Evolutionary conservation across 2,113 vertebrate genomes (phyloP), one percentile per base, ranked within the genome.

Genomic region (Pteropus alecto): DNA sequence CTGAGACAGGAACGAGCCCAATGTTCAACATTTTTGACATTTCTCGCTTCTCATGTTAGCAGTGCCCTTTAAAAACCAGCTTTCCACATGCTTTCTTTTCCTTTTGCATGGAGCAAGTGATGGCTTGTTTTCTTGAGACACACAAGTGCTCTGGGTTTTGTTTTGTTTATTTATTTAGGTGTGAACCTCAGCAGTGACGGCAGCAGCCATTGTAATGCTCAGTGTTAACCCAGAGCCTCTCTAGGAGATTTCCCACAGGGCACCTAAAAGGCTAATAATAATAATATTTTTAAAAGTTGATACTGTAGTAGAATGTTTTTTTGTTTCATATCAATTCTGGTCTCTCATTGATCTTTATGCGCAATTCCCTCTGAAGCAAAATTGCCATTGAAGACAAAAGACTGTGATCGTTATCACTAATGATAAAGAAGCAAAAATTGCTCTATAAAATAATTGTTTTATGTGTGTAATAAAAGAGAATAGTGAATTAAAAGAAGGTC

Each of bases 351-450:
- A 98, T 97, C 82, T 90, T 74, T 90, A 41, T 38, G 18, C 46
- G 33, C 46, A 84, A 73, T 79, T 97, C 79, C 67, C 87, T 98
- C 96, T 97, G 97, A 97, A 97, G 94, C 46, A 43, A 95, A 94
- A 81, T 70, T 91, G 35, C 86, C 26, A 30, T 6, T 63, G 43
- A 96, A 87, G 77, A 78, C 81, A 93, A 91, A 94, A 97, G 86
- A 68, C 48, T 63, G 70, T 0, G 30, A 94, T 98, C 74, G 90
- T 96, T 96, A 96, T 93, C 7, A 1, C 70, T 85, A 92, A 92
- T 87, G 67, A 95, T 48, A 77, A 95, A 94, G 93, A 76, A 60
- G 41, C 43, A 79, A 68, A 94, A 73, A 91, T 86, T 71, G 30
- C 78, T 96, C 83, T 94, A 61, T 21, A 94, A 96, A 96, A 90